Percentiles rank a stretch among this genome's conserved stretches.
Evolutionary conservation across 2,113 vertebrate species (phyloP).

Genomic region (Polyodon spathula): DNA sequence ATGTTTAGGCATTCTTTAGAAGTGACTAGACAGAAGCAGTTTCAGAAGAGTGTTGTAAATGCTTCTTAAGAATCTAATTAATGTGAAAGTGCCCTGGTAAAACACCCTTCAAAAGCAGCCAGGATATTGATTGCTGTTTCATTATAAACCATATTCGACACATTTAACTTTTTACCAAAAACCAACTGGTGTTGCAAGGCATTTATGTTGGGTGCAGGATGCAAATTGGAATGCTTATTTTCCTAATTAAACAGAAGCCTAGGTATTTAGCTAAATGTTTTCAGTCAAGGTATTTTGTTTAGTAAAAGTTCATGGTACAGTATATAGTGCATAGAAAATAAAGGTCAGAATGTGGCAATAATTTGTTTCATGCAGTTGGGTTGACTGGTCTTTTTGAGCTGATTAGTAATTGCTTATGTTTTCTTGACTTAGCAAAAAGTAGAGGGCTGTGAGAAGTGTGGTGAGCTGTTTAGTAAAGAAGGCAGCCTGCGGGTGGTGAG

Average conservation of each 20-base stretch:
- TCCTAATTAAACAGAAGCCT: too few species aligned
- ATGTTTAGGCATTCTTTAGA: neutral
- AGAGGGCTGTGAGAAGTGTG: constrained; percentile 75
- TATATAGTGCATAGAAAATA: too few species aligned
- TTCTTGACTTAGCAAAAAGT: constrained; percentile 65
- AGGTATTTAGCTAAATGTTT: too few species aligned
- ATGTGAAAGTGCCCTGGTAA: neutral
- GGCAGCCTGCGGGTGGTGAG: constrained; percentile 59
- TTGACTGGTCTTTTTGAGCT: neutral
- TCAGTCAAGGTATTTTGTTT: too few species aligned
- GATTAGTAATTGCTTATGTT: constrained; percentile 6
- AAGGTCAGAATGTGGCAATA: too few species aligned
- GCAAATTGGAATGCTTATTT: too few species aligned
- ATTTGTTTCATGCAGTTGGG: too few species aligned
- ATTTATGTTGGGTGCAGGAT: too few species aligned
- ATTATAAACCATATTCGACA: too few species aligned
- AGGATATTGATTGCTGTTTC: neutral
- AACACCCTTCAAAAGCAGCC: neutral
- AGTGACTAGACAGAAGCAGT: neutral
- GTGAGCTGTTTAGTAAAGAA: constrained; percentile 72
- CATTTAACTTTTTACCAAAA: too few species aligned
- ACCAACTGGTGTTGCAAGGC: too few species aligned
- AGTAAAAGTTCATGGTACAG: too few species aligned
- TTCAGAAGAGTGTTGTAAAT: neutral
- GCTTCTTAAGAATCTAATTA: neutral